A percentile compares a stretch with the other conserved stretches of the same genome.
phyloP scores from a whole-genome alignment of 2,797 vertebrate genomes.

The Leucoraja ocellata region DNA sequence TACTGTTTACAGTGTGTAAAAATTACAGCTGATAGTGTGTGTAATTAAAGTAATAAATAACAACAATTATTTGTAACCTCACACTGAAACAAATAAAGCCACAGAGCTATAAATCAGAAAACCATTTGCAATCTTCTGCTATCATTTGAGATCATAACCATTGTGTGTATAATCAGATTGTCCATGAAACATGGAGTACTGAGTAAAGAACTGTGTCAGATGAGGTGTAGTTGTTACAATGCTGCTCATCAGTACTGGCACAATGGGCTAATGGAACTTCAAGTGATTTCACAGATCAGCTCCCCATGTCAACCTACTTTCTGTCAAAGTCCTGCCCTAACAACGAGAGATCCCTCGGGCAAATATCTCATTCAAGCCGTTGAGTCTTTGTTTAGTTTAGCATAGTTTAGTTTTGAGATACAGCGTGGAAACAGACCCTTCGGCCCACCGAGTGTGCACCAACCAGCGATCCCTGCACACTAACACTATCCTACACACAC shows the following conservation, averaged over 20 bases:
- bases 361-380: too few relatives aligned
- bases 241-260: too few relatives aligned
- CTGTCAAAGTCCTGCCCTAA: neutral
- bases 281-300: neutral
- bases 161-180: neutral
- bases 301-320: neutral
- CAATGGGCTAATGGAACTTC: neutral
- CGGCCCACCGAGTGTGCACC: too few relatives aligned
- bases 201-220: neutral
- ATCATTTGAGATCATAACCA: slow-evolving; percentile 12
- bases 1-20: neutral
- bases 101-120: slow-evolving; percentile 7
- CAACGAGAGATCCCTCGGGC: neutral
- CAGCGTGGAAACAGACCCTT: too few relatives aligned
- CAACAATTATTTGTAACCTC: slow-evolving; percentile 20
- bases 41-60: slow-evolving; percentile 31
- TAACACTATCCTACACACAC: too few relatives aligned
- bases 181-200: neutral
- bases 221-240: neutral
- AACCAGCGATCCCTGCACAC: too few relatives aligned
- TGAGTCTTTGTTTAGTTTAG: too few relatives aligned
- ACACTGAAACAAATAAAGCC: neutral
- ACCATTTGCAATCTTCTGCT: neutral
- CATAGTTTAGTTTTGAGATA: too few relatives aligned
- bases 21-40: slow-evolving; percentile 30